Evolutionary conservation across 2,113 vertebrate genomes (phyloP).

Genomic region (Rhabdomys dilectus): DNA sequence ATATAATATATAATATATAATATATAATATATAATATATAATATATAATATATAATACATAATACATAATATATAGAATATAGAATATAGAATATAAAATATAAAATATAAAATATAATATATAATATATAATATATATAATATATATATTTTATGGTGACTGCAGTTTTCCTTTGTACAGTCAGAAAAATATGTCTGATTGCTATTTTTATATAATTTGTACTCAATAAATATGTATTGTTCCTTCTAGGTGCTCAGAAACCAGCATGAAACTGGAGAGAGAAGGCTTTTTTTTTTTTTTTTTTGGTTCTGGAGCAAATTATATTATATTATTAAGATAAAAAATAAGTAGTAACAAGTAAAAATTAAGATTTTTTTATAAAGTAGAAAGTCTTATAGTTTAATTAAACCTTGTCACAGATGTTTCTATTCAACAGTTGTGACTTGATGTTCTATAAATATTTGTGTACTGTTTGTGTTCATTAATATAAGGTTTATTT

Average conservation of each 20-base stretch:
- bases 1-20: too few species aligned
- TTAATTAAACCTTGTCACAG: not conserved
- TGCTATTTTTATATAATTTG: not conserved
- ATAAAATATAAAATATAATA: too few species aligned
- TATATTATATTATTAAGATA: not conserved
- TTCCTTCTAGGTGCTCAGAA: not conserved
- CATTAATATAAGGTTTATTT: not conserved
- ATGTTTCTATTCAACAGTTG: not conserved
- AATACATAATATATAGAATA: too few species aligned
- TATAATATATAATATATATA: too few species aligned
- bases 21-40: too few species aligned
- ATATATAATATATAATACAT: too few species aligned
- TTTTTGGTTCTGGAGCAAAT: not conserved
- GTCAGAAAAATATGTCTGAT: not conserved
- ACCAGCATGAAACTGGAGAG: too few species aligned
- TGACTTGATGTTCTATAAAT: not conserved
- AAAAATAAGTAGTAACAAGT: not conserved
- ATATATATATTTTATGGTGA: too few species aligned
- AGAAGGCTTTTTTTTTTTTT: not conserved
- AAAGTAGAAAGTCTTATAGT: not conserved
- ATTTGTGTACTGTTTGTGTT: not conserved
- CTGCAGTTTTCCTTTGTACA: too few species aligned
- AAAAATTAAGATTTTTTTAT: not conserved
- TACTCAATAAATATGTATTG: not conserved
- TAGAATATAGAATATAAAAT: too few species aligned